Base-by-base conservation (phyloP, 2,797 vertebrate genomes). In the Pitangus sulphuratus region DNA sequence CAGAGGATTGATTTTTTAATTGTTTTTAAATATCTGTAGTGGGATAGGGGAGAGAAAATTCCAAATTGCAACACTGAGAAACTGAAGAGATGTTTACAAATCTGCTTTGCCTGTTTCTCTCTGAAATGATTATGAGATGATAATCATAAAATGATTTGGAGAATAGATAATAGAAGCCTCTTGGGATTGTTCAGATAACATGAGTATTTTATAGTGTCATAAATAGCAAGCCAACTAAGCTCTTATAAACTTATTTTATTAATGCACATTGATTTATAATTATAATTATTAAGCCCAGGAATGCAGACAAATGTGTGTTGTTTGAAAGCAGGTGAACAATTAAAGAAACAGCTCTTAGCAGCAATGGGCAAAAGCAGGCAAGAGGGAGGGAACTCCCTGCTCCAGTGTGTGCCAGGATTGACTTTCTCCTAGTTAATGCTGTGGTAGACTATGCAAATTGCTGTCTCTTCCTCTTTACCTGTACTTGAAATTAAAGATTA, bases 181-280 rank as follows among this genome's bases (percentile, higher is more conserved):
- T 75, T 91, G 83, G 78, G 88, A 84, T 85, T 96, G 77, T 69
- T 94, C 54, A 16, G 84, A 33, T 75, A 93, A 89, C 45, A 19
- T 74, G 65, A 70, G 40, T 79, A 89, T 94, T 96, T 95, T 94
- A 94, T 72, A 90, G 66, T 90, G 69, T 75, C 57, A 71, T 90
- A 94, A 96, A 92, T 69, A 95, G 87, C 62, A 80, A 95, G 48
- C 53, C 58, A 91, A 82, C 68, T 75, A 84, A 95, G 53, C 68
- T 88, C 66, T 76, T 91, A 84, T 28, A 91, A 89, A 85, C 45
- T 90, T 95, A 90, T 87, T 93, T 92, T 96, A 93, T 93, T 95
- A 95, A 94, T 90, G 45, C 51, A 77, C 35, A 84, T 90, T 94
- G 91, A 96, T 96, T 96, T 95, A 96, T 87, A 93, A 93, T 94